Evolutionary conservation across 2,888 invertebrate genomes (phyloP).

Genomic region (Ophraella communa): DNA sequence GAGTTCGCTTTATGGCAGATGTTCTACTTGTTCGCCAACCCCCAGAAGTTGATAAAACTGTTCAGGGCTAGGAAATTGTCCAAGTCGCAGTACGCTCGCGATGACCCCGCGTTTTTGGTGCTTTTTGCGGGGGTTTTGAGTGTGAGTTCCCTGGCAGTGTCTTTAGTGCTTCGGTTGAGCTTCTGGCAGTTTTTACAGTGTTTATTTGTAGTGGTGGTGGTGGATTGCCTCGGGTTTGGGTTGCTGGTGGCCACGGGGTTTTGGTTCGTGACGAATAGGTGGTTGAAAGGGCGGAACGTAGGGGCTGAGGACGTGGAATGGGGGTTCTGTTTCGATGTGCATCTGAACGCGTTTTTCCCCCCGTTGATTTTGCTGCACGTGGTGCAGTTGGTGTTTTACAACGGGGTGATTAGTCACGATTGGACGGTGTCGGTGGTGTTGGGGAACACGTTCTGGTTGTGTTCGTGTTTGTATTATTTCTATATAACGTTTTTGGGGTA

Average conservation of each 20-base stretch:
- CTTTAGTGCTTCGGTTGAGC: conserved; percentile 75
- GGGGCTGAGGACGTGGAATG: conserved; percentile 89
- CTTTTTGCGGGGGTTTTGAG: conserved; percentile 85
- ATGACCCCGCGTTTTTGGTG: conserved; percentile 98
- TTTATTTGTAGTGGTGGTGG: conserved; percentile 88
- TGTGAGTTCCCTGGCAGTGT: conserved; percentile 88
- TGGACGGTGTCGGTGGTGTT: conserved; percentile 56
- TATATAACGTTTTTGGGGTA: conserved; percentile 97
- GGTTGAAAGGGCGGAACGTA: conserved; percentile 71
- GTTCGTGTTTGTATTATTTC: conserved; percentile 87
- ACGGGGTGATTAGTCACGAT: conserved; percentile 65
- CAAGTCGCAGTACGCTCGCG: conserved; percentile 97
- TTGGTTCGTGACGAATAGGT: conserved; percentile 72
- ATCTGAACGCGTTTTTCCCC: conserved; percentile 99
- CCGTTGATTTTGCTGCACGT: conserved; percentile 92
- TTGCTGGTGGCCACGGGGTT: conserved; percentile 43
- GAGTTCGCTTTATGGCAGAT: conserved; percentile 99
- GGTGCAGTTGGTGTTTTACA: conserved; percentile 87
- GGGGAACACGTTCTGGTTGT: conserved; percentile 91
- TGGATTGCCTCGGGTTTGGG: conserved; percentile 79
- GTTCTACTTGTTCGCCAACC: conserved; percentile 90
- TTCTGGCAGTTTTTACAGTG: conserved; percentile 78
- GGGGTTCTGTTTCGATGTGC: conserved; percentile 98
- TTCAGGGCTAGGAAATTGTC: conserved; percentile 99
- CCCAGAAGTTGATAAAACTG: conserved; percentile 98